phyloP scores from a whole-genome alignment of 2,888 invertebrate genomes.

The Lasioglossum morio region DNA sequence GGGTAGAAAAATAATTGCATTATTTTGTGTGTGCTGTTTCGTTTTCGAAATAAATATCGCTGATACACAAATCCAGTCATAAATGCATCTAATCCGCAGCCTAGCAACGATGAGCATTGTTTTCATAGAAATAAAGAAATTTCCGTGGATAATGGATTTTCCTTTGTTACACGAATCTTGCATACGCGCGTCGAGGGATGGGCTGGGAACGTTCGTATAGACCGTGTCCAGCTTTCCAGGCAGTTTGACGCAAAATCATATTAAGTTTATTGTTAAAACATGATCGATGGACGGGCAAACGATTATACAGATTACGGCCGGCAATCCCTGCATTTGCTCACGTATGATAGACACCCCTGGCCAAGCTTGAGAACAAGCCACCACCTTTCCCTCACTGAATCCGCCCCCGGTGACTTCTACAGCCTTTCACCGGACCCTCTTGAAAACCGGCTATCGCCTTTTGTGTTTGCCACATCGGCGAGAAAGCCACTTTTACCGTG shows the following conservation, averaged over 20 bases:
- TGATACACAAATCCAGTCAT: too few species aligned
- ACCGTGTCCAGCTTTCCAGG: conserved; percentile 37
- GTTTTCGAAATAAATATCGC: too few species aligned
- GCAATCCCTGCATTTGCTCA: conserved; percentile 69
- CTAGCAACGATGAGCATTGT: neutral
- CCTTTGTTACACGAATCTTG: neutral
- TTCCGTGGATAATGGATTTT: neutral
- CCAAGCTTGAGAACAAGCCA: conserved; percentile 32
- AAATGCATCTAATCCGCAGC: too few species aligned
- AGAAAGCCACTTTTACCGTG: conserved; percentile 62
- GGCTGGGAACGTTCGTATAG: conserved; percentile 27
- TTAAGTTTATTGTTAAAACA: conserved; percentile 79
- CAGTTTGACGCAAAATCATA: conserved; percentile 66
- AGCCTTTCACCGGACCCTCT: conserved; percentile 69
- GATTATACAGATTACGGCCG: conserved; percentile 74
- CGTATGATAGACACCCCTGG: conserved; percentile 53
- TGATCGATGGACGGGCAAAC: conserved; percentile 78
- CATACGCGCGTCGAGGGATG: conserved; percentile 36
- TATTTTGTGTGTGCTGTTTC: too few species aligned
- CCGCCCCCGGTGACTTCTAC: conserved; percentile 56
- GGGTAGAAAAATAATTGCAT: neutral
- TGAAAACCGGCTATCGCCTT: conserved; percentile 70
- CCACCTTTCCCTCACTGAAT: conserved; percentile 47
- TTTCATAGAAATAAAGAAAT: neutral
- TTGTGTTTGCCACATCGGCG: conserved; percentile 68